A percentile compares a stretch with the other conserved stretches of the same genome.
phyloP scores from a whole-genome alignment of 2,888 invertebrate species.

The Brachynemurus nebulosus region DNA sequence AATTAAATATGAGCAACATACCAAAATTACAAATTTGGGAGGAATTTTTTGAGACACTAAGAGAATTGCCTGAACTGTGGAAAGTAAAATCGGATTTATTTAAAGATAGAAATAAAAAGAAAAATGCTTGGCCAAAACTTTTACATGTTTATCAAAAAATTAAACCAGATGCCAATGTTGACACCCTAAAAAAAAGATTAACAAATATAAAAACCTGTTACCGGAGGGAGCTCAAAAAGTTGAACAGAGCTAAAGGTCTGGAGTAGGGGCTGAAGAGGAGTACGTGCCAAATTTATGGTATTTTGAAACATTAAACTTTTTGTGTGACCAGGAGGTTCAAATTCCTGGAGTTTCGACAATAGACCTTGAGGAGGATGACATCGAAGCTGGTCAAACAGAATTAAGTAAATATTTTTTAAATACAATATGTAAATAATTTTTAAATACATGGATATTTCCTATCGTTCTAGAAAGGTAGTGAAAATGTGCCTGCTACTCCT shows the following conservation, averaged over 20 bases:
- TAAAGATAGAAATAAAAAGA: constrained; percentile 6
- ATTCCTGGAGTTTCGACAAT: constrained; percentile 2
- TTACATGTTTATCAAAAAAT: constrained; percentile 7
- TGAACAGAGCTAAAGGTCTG: constrained; percentile 9
- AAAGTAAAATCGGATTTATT: constrained; percentile 2
- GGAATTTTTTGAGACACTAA: not conserved
- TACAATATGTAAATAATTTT: no score
- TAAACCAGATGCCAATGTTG: constrained; percentile 10
- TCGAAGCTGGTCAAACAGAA: not conserved
- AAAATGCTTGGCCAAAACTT: constrained; percentile 9
- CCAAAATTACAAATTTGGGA: not conserved
- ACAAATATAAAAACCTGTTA: constrained; percentile 8
- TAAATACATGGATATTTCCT: no score
- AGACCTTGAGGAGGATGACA: constrained; percentile 1
- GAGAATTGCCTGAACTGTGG: not conserved
- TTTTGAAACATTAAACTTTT: constrained; percentile 9
- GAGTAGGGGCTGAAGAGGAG: constrained; percentile 10
- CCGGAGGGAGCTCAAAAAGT: constrained; percentile 9
- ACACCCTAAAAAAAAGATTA: constrained; percentile 8
- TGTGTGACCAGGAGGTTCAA: constrained; percentile 9
- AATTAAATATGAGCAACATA: not conserved
- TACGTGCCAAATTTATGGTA: constrained; percentile 11
- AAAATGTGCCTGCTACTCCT: no score
- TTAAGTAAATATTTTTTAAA: no score
- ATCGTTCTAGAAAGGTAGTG: no score